Evolutionary conservation across 2,113 vertebrate species (phyloP).

Genomic region (Carassius auratus): DNA sequence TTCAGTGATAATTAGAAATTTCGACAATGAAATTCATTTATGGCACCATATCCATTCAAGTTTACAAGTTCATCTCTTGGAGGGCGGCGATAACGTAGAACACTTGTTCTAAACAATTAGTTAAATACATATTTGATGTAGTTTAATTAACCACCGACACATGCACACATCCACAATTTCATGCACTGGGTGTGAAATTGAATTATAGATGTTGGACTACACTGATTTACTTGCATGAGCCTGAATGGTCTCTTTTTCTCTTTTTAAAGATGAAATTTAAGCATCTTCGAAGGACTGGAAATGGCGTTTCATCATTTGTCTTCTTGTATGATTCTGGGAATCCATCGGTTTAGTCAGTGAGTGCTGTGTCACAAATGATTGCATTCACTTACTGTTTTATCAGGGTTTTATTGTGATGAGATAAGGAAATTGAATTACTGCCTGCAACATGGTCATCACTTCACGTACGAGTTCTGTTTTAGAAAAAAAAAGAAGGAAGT

Average conservation of each 20-base stretch:
- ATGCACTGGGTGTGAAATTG: background rate
- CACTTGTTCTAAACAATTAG: background rate
- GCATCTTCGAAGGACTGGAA: background rate
- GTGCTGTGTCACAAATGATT: conserved; percentile 14
- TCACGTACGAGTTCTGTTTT: background rate
- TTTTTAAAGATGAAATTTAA: background rate
- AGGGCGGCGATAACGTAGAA: conserved; percentile 21
- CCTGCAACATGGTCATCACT: background rate
- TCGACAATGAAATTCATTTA: conserved; percentile 50
- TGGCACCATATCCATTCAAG: conserved; percentile 14
- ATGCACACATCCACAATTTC: background rate
- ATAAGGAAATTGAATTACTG: conserved; percentile 15
- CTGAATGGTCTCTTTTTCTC: background rate
- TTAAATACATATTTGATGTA: background rate
- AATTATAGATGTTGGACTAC: background rate
- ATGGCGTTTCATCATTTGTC: too few relatives aligned
- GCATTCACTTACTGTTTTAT: background rate
- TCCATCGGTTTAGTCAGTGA: background rate
- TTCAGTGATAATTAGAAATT: conserved; percentile 57
- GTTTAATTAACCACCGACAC: background rate
- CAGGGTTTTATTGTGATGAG: conserved; percentile 20
- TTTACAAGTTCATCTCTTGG: conserved; percentile 22
- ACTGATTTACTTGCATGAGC: background rate
- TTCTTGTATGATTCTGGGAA: background rate
- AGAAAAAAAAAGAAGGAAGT: background rate